Conservation (phyloP, 2,797 vertebrate species). For the Hylomyscus alleni region DNA sequence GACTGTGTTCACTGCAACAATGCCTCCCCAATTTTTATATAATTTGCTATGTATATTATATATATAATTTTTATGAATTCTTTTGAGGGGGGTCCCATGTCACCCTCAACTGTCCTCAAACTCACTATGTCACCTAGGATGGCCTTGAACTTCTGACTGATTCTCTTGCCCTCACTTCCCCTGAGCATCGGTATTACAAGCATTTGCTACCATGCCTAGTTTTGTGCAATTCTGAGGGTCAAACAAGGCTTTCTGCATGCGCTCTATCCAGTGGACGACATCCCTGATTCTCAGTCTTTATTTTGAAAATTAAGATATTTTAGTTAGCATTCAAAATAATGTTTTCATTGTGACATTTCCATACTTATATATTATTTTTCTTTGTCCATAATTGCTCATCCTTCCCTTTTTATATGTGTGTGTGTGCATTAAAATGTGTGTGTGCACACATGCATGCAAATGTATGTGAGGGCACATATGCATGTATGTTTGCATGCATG, state of each 20-base stretch:
- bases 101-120: background rate
- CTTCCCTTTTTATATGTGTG: too few relatives aligned
- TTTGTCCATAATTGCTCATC: background rate
- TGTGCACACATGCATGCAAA: too few relatives aligned
- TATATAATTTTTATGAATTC: background rate
- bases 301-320: background rate
- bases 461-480: too few relatives aligned
- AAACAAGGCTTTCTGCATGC: background rate
- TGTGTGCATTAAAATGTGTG: background rate
- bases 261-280: background rate
- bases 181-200: background rate
- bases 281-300: background rate
- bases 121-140: background rate
- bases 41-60: background rate
- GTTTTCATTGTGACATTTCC: background rate
- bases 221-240: background rate
- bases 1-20: background rate
- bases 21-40: background rate
- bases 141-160: background rate
- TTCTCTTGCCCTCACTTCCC: background rate
- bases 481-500: background rate
- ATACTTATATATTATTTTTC: background rate
- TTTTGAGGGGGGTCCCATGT: background rate
- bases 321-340: background rate
- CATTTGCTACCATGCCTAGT: background rate